Evolutionary conservation across 2,113 vertebrate species (phyloP), one percentile per base, ranked within the genome.

Genomic region (Podocnemis expansa): DNA sequence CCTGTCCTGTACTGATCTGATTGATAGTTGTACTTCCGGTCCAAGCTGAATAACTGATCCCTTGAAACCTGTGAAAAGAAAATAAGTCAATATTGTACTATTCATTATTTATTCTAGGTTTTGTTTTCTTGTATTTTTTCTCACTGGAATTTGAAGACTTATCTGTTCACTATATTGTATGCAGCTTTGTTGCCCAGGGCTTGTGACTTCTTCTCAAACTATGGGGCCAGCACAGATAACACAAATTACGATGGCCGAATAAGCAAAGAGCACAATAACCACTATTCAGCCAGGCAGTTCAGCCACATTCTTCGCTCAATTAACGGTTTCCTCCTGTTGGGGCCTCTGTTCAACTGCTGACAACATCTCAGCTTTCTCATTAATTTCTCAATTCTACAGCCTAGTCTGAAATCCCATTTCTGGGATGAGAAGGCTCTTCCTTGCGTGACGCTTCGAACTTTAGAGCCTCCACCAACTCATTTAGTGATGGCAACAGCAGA

Each of bases 91-190:
- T 80, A 51, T 27, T 90, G 19, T 85, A 3, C 11, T 94, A 82
- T 89, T 80, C 96, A 93, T 96, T 91, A 92, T 96, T n/a, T 90
- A 92, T 95, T 89, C 38, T 70, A 58, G 8, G 21, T 2, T 82
- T 96, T 94, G 22, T 76, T 13, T 87, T 41, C 47, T 63, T 38
- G 3, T 34, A 43, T 8, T 19, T 80, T 43, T 4, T 3, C 2
- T 1, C 0, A 3, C 2, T 29, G 12, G 24, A 41, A 58, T 14
- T 82, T 90, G 88, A 87, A 91, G 83, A 82, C 31, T 8, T 89
- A 7, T 60, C 52, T 90, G 80, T 76, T 54, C 27, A 3, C 43
- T 27, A 3, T 1, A 6, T 51, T 58, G 80, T 73, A 43, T 3
- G 41, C 13, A 88, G 51, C 55, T 93, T 82, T 90, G 78, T 75